These are phyloP conservation scores for Sitobion miscanthi DNA, from an alignment of 1,140 invertebrate genomes.

Conservation along the genomic window DNA sequence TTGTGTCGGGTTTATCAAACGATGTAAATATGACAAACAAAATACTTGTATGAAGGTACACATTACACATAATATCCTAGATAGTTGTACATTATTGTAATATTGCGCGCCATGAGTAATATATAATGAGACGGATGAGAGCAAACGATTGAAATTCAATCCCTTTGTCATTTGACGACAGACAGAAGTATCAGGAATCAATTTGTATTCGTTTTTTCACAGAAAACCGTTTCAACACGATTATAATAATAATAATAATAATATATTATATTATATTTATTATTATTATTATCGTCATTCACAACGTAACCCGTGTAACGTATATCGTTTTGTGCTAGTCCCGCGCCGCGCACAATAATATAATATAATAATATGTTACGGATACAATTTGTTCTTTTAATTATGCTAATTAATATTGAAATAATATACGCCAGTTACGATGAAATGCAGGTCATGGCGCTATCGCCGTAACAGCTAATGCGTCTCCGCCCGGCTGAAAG, in stretches of 20 bases:
- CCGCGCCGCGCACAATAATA: not conserved
- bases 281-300: not conserved
- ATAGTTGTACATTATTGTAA: not conserved
- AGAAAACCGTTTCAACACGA: not conserved
- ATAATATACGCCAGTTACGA: not conserved
- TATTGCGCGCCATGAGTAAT: not conserved
- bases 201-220: not conserved
- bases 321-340: not conserved
- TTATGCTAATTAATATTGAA: not conserved
- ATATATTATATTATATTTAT: no score
- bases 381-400: not conserved
- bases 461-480: not conserved
- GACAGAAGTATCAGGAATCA: not conserved
- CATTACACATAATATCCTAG: not conserved
- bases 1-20: not conserved
- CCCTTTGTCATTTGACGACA: not conserved
- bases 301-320: not conserved
- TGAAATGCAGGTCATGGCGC: not conserved
- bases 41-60: not conserved
- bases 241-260: not conserved
- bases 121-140: not conserved
- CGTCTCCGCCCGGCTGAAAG: not conserved
- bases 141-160: not conserved
- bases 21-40: not conserved
- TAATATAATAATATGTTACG: not conserved